Percentiles rank a stretch among this genome's conserved stretches.
Evolutionary conservation across 2,113 vertebrate species (phyloP).

Genomic region (Notarius lentiginosus): DNA sequence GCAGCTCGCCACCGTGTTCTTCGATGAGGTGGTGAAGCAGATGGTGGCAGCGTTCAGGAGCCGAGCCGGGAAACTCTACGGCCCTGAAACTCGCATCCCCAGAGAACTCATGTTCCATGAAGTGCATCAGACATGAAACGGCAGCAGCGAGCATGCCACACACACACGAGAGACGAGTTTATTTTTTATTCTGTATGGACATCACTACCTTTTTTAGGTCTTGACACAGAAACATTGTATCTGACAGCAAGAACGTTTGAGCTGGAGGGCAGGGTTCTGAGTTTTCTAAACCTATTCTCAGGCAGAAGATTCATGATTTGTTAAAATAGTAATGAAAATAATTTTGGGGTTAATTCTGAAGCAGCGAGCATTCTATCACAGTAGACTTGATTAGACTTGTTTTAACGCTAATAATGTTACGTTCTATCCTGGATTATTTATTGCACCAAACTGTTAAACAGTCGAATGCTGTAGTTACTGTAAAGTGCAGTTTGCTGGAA

Average conservation of each 20-base stretch:
- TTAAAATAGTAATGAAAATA: neutral
- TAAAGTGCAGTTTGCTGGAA: constrained; percentile 5
- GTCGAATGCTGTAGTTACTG: constrained; percentile 10
- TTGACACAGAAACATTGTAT: neutral
- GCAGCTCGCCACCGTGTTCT: constrained; percentile 90
- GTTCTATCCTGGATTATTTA: constrained; percentile 7
- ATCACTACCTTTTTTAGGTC: neutral
- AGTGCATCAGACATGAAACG: constrained; percentile 86
- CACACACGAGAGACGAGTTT: neutral
- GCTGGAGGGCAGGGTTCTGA: neutral
- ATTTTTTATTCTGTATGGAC: neutral
- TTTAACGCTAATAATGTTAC: neutral
- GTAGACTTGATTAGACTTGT: too few relatives aligned
- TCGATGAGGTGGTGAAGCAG: constrained; percentile 93
- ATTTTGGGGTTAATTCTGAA: neutral
- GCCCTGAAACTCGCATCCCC: constrained; percentile 88
- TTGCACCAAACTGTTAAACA: neutral
- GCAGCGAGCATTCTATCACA: neutral
- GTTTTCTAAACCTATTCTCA: neutral
- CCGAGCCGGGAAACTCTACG: constrained; percentile 81
- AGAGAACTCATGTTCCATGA: constrained; percentile 93
- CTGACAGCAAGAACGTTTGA: neutral
- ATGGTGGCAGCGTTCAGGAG: constrained; percentile 91
- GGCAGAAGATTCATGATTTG: neutral
- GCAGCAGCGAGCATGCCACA: neutral